Evolutionary conservation across 2,797 vertebrate genomes (phyloP), one percentile per base, ranked within the genome.

Genomic region (Acanthiza pusilla): DNA sequence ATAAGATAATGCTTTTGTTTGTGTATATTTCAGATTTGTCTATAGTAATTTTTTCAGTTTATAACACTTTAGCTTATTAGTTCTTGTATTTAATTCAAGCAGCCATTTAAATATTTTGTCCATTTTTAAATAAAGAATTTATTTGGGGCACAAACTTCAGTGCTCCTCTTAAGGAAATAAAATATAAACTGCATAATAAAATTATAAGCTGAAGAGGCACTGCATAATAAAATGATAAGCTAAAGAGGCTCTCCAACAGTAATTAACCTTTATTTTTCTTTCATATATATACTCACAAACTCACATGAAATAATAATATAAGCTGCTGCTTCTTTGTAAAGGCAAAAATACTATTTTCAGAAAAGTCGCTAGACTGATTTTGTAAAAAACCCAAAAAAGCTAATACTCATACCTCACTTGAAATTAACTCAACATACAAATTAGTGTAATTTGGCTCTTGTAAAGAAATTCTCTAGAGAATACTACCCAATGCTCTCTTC

Each of bases 1-100:
- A 80, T 78, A 90, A 77, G 83, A 67, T 43, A 78, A 94, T 92
- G 51, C 34, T 89, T 94, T 60, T 21, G 9, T 92, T 89, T 83
- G 42, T 40, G 25, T 57, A 16, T 80, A 66, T 92, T 82, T 90
- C 54, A 85, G 63, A 77, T 88, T 93, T 85, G 36, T 73, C 29
- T 32, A 25, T 51, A 80, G 75, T 66, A 9, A 16, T 78, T 68
- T 74, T 93, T 96, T 94, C 45, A 82, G 50, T 79, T 93, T 80
- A n/a, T 62, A 42, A 61, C 54, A 27, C 8, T 90, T 91, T 38
- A 57, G 63, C 7, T 83, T 93, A 47, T 13, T 29, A 19, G 7
- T 77, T 67, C n/a, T 66, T 72, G 3, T 60, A 61, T 53, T 76
- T 93, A 42, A 85, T 77, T 65, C 43, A 81, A 66, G 25, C 26